Base-by-base conservation (phyloP, 2,888 invertebrate species). In the Anthrax anthrax region DNA sequence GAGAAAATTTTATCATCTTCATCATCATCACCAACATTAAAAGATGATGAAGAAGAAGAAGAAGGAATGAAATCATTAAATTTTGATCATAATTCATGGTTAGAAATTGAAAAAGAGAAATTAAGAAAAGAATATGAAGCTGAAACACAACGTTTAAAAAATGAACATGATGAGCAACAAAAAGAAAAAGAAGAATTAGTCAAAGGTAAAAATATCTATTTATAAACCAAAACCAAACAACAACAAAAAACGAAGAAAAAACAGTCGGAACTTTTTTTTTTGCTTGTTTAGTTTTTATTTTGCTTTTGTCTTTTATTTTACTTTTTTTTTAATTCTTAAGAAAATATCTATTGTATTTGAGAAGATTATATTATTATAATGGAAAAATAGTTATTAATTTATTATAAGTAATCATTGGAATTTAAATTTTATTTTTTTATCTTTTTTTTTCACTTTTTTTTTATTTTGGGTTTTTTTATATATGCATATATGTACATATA, bases 31-130 rank as follows among this genome's bases (percentile, higher is more conserved):
- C n/a, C 18, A 32, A 12, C 29, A 32, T 12, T 12, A 13, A 40
- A 34, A n/a, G 40, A 34, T 9, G 36, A 13, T 3, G 39, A 19
- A 12, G 8, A 4, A 5, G 13, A 19, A 27, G 34, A 4, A 34
- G 13, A 19, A 27, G 34, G 2, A 34, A 23, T n/a, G 5, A 10
- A 18, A 2, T 13, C 18, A 10, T 14, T 14, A 18, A 29, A 19
- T 18, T 23, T 23, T n/a, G 42, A 46, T n/a, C 41, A 37, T 23
- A 37, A 37, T 23, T 19, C 23, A 10, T 67, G 78, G 46, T 69
- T 73, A 51, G 63, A 69, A 29, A 72, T 73, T 39, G 79, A 78
- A 54, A 59, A 61, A 37, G 37, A 46, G 1, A 61, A 56, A 49
- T 44, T 62, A n/a, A 53, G 57, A 4, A 48, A 54, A 32, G 61